Conservation (phyloP, 1,140 invertebrate species). For the Drosophila asahinai region DNA sequence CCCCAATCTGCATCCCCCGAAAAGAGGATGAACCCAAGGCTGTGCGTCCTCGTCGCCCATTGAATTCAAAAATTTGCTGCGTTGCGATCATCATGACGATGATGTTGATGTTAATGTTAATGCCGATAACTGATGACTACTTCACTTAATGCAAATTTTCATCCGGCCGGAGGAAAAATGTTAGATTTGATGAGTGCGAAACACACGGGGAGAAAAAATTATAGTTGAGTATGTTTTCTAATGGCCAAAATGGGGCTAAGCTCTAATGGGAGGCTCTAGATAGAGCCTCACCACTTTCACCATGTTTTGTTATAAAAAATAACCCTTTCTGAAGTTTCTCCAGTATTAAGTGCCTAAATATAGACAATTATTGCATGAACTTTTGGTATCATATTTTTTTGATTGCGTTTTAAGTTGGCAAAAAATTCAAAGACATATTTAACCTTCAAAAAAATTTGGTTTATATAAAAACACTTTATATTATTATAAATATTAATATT, state of each 20-base stretch:
- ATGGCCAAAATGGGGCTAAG: too few relatives aligned
- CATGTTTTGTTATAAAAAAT: background rate
- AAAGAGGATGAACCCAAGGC: constrained; percentile 23
- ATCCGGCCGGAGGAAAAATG: constrained; percentile 14
- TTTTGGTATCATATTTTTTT: too few relatives aligned
- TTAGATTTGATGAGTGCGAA: constrained; percentile 57
- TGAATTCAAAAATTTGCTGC: constrained; percentile 64
- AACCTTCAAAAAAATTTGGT: too few relatives aligned
- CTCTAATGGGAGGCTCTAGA: too few relatives aligned
- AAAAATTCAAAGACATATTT: too few relatives aligned
- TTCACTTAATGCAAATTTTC: constrained; percentile 83
- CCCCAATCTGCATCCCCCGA: background rate
- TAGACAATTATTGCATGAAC: background rate
- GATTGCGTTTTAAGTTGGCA: too few relatives aligned
- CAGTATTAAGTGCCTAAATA: background rate
- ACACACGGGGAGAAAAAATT: constrained; percentile 3
- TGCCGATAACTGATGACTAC: constrained; percentile 80
- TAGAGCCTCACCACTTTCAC: too few relatives aligned
- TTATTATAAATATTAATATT: too few relatives aligned
- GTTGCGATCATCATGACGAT: constrained; percentile 37
- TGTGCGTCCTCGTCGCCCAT: constrained; percentile 37
- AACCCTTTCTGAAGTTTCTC: background rate
- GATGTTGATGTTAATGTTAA: constrained; percentile 45
- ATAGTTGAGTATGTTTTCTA: too few relatives aligned
- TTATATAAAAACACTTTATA: too few relatives aligned